Evolutionary conservation across 2,113 vertebrate species (phyloP), one percentile per base, ranked within the genome.

Genomic region (Atherinomorus stipes): DNA sequence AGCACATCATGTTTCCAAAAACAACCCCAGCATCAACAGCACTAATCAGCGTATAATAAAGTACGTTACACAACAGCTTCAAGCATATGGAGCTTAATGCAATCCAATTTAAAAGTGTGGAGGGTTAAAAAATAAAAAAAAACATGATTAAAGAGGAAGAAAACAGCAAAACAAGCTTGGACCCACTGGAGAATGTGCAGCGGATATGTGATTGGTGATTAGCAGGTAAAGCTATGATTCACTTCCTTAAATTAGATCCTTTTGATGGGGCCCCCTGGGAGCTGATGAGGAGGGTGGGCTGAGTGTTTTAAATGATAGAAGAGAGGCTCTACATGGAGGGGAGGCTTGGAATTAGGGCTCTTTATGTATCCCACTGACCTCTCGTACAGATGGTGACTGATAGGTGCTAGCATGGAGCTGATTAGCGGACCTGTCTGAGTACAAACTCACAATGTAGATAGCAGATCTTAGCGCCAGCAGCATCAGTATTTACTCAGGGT

Each of bases 161-260:
- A 85, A 68, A 66, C 78, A 79, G 68, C 79, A 79, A 60, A 83
- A 86, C 85, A 87, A 67, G 50, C 42, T 69, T 45, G 26, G 50
- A 63, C 74, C 74, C 51, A 50, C 9, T 50, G 81, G 83, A 74
- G 62, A 34, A 22, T 9, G 47, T 1, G 49, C 72, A 21, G 63
- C 12, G 34, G 70, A 57, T 65, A 1, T 60, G 38, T 68, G 75
- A 81, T 59, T 63, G 59, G 62, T 85, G 83, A 91, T 92, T 87
- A 92, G 84, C 88, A 86, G 84, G 79, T 81, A 59, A 78, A 57
- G 71, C 42, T 64, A 49, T 68, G 86, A 90, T 84, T 90, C 81
- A 82, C 51, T 57, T 69, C 21, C 86, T 88, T 77, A 78, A 88
- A 89, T 91, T 80, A 89, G 82, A 83, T 86, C 49, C 37, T 64